These are phyloP conservation scores for Lasioglossum albipes DNA, from an alignment of 1,140 invertebrate species.

Conservation along the genomic window DNA sequence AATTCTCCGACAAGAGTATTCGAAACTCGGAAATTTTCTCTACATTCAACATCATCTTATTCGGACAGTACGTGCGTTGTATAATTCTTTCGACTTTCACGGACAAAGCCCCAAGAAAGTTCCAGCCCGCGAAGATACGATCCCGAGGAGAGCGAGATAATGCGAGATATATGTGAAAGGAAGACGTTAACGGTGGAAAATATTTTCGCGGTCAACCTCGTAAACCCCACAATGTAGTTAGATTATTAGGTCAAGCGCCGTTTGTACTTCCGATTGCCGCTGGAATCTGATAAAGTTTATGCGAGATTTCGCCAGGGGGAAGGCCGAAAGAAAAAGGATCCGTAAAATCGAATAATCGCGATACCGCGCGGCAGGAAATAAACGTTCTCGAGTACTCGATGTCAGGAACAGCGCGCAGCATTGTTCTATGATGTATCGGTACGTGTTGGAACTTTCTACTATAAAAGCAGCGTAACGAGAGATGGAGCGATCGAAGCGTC, in stretches of 20 bases:
- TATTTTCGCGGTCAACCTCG: neutral
- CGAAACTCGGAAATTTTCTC: neutral
- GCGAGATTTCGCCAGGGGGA: neutral
- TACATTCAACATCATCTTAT: neutral
- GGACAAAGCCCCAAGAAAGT: neutral
- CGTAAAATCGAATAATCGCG: slow-evolving; percentile 3
- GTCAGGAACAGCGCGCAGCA: slow-evolving; percentile 21
- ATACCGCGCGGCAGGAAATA: slow-evolving; percentile 8
- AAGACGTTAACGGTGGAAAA: neutral
- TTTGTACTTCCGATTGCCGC: too few relatives aligned
- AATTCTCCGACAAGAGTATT: neutral
- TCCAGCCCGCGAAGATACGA: neutral
- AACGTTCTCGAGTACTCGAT: neutral
- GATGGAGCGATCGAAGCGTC: slow-evolving; percentile 20
- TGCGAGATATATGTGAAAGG: neutral
- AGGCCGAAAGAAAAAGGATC: too few relatives aligned
- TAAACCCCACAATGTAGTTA: neutral
- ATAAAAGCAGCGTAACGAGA: slow-evolving; percentile 41
- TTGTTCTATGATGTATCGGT: slow-evolving; percentile 45
- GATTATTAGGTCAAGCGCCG: neutral
- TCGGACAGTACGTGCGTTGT: neutral
- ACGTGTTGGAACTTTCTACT: slow-evolving; percentile 36
- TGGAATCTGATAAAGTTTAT: neutral
- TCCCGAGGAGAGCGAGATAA: neutral
- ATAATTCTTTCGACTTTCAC: neutral